A percentile compares a stretch with the other conserved stretches of the same genome.
Conservation (phyloP, 2,797 vertebrate species). For the Scolopax bukidnonensis region DNA sequence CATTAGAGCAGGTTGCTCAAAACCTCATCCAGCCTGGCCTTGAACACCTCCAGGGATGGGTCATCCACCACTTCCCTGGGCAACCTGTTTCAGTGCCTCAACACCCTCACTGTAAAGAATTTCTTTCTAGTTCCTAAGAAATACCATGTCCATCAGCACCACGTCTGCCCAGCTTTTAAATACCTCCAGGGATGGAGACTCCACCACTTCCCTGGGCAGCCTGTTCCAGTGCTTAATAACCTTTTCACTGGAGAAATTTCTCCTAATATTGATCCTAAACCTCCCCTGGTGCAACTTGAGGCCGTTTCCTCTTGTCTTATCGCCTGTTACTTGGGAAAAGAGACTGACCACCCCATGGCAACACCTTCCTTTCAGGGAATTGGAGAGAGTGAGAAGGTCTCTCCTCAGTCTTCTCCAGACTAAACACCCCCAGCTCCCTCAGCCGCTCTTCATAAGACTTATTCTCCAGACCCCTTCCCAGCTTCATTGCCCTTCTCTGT, state of each 20-base stretch:
- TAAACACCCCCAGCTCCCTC: background rate
- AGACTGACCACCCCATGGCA: background rate
- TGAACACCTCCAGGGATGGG: no score
- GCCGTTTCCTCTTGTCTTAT: background rate
- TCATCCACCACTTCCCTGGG: no score
- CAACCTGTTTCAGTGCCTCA: no score
- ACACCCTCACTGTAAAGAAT: no score
- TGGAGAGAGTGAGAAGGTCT: background rate
- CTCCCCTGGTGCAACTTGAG: background rate
- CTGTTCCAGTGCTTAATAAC: background rate
- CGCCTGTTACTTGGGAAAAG: background rate
- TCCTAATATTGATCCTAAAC: background rate
- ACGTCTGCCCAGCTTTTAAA: background rate
- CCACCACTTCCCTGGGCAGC: background rate
- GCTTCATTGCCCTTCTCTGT: background rate
- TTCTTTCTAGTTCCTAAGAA: no score
- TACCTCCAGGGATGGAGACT: background rate
- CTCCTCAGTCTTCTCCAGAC: background rate
- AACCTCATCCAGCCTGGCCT: no score
- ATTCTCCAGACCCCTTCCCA: background rate
- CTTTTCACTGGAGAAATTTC: background rate
- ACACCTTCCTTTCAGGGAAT: background rate
- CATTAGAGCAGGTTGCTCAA: no score
- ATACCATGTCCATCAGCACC: background rate
- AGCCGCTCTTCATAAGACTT: background rate